These are phyloP conservation scores for Latrodectus elegans DNA, from an alignment of 2,888 invertebrate species.

Conservation along the genomic window DNA sequence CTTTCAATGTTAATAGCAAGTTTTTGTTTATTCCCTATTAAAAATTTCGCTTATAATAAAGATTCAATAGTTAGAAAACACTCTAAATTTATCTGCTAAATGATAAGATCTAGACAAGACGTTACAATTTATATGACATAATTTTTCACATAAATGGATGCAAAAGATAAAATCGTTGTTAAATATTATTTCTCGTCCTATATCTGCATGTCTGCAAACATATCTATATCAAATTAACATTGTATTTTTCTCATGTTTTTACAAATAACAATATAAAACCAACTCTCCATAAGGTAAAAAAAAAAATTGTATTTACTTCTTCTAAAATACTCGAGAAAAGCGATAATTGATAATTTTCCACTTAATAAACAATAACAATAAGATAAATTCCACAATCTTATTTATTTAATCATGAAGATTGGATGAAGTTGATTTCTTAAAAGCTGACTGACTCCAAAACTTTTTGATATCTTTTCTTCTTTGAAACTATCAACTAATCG, in stretches of 20 bases:
- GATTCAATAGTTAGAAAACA: too few species aligned
- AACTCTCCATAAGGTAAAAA: background rate
- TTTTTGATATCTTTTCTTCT: too few species aligned
- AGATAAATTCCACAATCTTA: conserved; percentile 17
- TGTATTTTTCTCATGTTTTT: background rate
- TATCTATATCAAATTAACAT: background rate
- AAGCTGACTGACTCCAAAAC: too few species aligned
- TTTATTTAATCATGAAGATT: conserved; percentile 38
- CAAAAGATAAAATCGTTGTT: background rate
- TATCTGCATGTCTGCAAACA: background rate
- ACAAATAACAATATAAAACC: background rate
- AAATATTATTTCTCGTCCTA: background rate
- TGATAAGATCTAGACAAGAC: background rate
- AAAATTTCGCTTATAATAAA: too few species aligned
- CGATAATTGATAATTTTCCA: conserved; percentile 19
- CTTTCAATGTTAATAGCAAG: too few species aligned
- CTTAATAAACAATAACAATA: conserved; percentile 49
- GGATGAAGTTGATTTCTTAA: background rate
- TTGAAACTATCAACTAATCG: too few species aligned
- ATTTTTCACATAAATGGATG: background rate
- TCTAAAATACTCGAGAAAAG: conserved; percentile 11
- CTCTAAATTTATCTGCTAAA: too few species aligned
- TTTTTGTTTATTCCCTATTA: too few species aligned
- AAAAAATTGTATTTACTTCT: background rate
- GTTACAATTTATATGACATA: background rate